phyloP scores from a whole-genome alignment of 2,113 vertebrate genomes.

The Hystrix brachyura region DNA sequence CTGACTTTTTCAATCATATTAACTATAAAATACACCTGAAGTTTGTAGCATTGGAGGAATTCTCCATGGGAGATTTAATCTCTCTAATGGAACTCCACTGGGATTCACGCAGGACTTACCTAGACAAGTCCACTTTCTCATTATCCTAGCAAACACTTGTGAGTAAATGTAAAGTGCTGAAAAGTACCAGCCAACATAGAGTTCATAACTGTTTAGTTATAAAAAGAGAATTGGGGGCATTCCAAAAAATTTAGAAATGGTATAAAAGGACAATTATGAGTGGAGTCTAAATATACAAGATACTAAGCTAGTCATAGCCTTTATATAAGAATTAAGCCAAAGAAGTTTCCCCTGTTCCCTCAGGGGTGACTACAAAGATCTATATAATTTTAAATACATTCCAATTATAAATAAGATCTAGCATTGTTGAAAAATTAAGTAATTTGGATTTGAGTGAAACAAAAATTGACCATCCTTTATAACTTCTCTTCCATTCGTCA shows the following conservation, averaged over 20 bases:
- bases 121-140: neutral
- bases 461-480: neutral
- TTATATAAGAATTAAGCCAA: neutral
- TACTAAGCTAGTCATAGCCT: neutral
- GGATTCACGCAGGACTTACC: neutral
- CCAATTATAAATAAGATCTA: neutral
- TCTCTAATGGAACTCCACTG: neutral
- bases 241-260: slow-evolving; percentile 28
- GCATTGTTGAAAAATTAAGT: neutral
- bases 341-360: neutral
- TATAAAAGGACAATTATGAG: neutral
- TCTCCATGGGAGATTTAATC: neutral
- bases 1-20: slow-evolving; percentile 47
- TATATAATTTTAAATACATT: neutral
- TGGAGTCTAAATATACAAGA: neutral
- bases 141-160: slow-evolving; percentile 20
- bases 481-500: neutral
- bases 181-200: neutral
- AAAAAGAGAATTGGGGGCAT: neutral
- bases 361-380: neutral
- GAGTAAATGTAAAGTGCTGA: slow-evolving; percentile 16
- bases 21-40: slow-evolving; percentile 9
- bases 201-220: neutral
- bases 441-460: slow-evolving; percentile 28
- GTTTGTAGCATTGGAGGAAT: neutral